Base-by-base conservation (phyloP, 2,113 vertebrate species). In the Cacatua alba region DNA sequence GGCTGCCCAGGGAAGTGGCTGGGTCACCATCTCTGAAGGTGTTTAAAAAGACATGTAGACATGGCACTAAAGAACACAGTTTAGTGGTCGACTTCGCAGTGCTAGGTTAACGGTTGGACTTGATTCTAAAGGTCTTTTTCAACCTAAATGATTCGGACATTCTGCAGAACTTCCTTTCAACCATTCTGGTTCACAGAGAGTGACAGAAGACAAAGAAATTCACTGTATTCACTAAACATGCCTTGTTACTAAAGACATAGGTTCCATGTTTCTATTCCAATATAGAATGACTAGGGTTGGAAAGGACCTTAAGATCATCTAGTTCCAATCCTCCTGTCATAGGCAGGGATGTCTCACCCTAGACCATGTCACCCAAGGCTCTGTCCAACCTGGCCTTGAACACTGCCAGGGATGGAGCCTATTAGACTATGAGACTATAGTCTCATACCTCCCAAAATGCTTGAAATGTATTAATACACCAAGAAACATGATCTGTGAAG, bases 31-130 rank as follows among this genome's bases (percentile, higher is more conserved):
- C 26, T 26, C 48, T 44, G 31, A 3, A 57, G 19, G 23, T n/a
- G 21, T 31, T 82, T 29, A 82, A 57, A 69, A 63, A 39, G 37
- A 15, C 1, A 1, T 4, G 10, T 31, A 41, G 25, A 25, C 3
- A 3, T 49, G 9, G 16, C 3, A 2, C 17, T 9, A 7, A 12
- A 18, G 23, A 17, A 33, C 7, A 10, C 14, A 23, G 48, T 37
- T 81, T 81, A 63, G 21, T 21, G 23, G 13, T 12, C 4, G 41
- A 65, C 13, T 46, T 26, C 6, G 20, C 17, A 65, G n/a, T 8
- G 3, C 7, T 41, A 26, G 24, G 3, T 16, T 77, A 39, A 64
- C 0, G 0, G 24, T 13, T 77, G 24, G 70, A 65, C 44, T 52
- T 2, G 0, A 53, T 23, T 25, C 46, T 65, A 43, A 72, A 2